Percentiles rank a stretch among this genome's conserved stretches.
Evolutionary conservation across 2,113 vertebrate genomes (phyloP).

Genomic region (Pollimyrus isidori): DNA sequence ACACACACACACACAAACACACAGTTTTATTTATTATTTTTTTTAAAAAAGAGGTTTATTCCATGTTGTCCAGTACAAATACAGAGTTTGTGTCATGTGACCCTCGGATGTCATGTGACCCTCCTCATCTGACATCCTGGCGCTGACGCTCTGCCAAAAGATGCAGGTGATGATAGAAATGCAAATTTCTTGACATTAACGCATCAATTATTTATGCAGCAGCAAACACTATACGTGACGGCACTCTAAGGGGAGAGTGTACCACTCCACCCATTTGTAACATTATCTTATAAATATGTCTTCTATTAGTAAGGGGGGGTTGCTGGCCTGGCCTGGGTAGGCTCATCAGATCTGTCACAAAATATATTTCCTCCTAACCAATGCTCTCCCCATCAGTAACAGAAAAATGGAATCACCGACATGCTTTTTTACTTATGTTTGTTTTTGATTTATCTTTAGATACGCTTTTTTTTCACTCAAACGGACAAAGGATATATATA

Average conservation of each 20-base stretch:
- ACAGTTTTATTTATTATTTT: not conserved
- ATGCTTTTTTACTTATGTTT: not conserved
- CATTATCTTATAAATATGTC: conserved; percentile 2
- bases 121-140: not conserved
- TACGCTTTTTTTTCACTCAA: not conserved
- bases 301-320: not conserved
- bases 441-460: not conserved
- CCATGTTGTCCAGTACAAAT: not conserved
- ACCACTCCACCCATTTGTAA: not conserved
- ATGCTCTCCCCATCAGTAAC: not conserved
- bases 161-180: not conserved
- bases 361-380: not conserved
- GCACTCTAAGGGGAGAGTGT: not conserved
- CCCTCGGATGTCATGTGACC: not conserved
- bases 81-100: not conserved
- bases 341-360: not conserved
- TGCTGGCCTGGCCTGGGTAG: not conserved
- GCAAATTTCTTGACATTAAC: conserved; percentile 9
- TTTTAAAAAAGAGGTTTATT: not conserved
- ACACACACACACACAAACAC: not conserved
- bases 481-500: not conserved
- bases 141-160: not conserved
- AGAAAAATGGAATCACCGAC: not conserved
- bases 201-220: conserved; percentile 7
- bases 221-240: not conserved